A percentile compares a stretch with the other conserved stretches of the same genome.
These are phyloP conservation scores for Embiotoca jacksoni DNA, from an alignment of 2,113 vertebrate genomes.

Conservation along the genomic window DNA sequence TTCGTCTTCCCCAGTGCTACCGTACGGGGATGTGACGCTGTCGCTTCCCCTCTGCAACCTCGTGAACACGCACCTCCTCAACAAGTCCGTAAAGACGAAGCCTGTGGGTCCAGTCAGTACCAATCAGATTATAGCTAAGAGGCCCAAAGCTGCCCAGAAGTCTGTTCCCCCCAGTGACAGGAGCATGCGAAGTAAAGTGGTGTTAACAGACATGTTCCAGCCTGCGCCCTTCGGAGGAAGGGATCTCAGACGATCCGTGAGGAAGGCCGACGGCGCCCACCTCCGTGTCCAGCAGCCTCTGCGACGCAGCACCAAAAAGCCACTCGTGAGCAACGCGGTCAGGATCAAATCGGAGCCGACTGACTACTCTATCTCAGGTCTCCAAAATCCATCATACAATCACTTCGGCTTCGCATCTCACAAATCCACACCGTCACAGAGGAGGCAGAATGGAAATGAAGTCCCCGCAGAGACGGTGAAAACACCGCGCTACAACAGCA, in stretches of 20 bases:
- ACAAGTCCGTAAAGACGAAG: slow-evolving; percentile 72
- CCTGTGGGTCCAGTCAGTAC: slow-evolving; percentile 25
- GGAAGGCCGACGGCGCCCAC: slow-evolving; percentile 31
- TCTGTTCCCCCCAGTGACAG: slow-evolving; percentile 68
- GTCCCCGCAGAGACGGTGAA: slow-evolving; percentile 47
- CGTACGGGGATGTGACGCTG: slow-evolving; percentile 56
- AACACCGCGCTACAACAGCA: slow-evolving; percentile 74
- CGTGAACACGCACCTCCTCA: slow-evolving; percentile 72
- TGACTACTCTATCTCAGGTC: slow-evolving; percentile 73
- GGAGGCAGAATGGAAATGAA: slow-evolving; percentile 33
- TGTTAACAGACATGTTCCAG: slow-evolving; percentile 65
- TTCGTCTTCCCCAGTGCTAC: slow-evolving; percentile 37
- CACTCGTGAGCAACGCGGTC: slow-evolving; percentile 49
- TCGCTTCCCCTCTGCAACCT: slow-evolving; percentile 81
- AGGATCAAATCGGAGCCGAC: slow-evolving; percentile 79
- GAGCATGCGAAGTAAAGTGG: slow-evolving; percentile 78
- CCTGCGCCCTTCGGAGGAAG: slow-evolving; percentile 48
- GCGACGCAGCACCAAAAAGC: slow-evolving; percentile 31
- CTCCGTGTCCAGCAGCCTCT: slow-evolving; percentile 35
- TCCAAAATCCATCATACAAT: slow-evolving; percentile 20
- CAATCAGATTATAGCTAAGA: slow-evolving; percentile 55
- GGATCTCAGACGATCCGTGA: slow-evolving; percentile 71
- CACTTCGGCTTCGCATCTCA: background rate
- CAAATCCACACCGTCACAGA: slow-evolving; percentile 34
- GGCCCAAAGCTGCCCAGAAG: slow-evolving; percentile 25